Base-by-base conservation (phyloP, 2,888 invertebrate species). In the Drosophila ustulata region DNA sequence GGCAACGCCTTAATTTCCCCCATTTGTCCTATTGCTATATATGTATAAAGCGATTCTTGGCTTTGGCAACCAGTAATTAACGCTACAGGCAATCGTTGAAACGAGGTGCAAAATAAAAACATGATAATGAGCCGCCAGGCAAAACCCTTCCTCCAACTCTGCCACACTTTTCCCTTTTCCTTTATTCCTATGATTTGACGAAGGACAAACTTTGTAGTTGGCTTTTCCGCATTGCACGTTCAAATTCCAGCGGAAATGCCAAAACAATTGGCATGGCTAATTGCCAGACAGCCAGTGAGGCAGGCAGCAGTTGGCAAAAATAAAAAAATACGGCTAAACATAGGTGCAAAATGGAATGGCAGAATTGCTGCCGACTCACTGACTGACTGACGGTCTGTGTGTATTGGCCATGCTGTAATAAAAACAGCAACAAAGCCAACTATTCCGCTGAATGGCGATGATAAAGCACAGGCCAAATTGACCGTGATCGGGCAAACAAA, bases 241-340 rank as follows among this genome's bases (percentile, higher is more conserved):
- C 57, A 72, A 78, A 81, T 83, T 75, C 79, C 73, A 87, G 53
- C 78, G 82, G 88, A 87, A 83, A 88, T 88, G 82, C 71, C 82
- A 72, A 76, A 75, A 58, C 78, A 74, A 71, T 73, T 66, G 73
- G 63, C 69, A 46, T 68, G 75, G 68, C 87, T 82, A 82, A 82
- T 82, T 87, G 87, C 80, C 69, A 68, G 50, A 52, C 39, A 39
- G 84, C 80, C 69, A 68, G 52, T 49, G 53, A 51, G 80, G 30
- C 57, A 49, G 82, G 32, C 66, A 62, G 55, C 66, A 62, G 55
- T 50, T 47, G 56, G 58, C 47, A 45, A 26, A 41, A 50, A 37
- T n/a, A 37, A 11, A 37, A 11, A n/a, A n/a, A 37, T n/a, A 37
- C 37, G 9, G 55, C 51, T 37, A 57, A 52, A 39, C 23, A 65